phyloP scores from a whole-genome alignment of 2,888 invertebrate species.

The Magallana nippona region DNA sequence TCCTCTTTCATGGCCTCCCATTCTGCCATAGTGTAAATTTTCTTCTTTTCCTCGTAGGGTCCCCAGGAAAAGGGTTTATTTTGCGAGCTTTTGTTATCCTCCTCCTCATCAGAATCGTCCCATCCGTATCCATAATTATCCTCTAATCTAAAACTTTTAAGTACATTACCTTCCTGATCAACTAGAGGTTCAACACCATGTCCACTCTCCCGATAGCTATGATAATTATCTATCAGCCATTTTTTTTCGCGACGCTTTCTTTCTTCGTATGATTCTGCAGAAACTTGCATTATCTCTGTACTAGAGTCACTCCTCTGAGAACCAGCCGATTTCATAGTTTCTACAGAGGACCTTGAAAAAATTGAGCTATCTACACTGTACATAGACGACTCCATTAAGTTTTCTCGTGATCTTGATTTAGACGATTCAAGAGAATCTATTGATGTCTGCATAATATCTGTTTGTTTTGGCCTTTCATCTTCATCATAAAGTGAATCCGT shows the following conservation, averaged over 20 bases:
- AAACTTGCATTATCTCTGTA: constrained; percentile 76
- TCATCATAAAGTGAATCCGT: constrained; percentile 67
- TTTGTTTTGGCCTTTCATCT: constrained; percentile 58
- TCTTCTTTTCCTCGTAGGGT: constrained; percentile 74
- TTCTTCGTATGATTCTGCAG: constrained; percentile 75
- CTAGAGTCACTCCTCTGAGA: constrained; percentile 68
- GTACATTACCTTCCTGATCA: constrained; percentile 69
- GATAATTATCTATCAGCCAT: constrained; percentile 52
- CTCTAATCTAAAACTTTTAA: constrained; percentile 51
- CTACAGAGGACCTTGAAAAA: constrained; percentile 70
- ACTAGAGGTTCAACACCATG: constrained; percentile 59
- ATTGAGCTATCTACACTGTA: constrained; percentile 74
- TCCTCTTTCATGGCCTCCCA: constrained; percentile 75
- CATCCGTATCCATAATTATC: constrained; percentile 58
- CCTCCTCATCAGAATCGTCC: constrained; percentile 52
- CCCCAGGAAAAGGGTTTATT: constrained; percentile 61
- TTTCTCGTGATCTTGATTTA: constrained; percentile 54
- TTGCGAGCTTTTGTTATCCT: constrained; percentile 50
- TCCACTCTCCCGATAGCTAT: constrained; percentile 48
- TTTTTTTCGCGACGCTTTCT: constrained; percentile 45
- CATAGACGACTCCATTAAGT: constrained; percentile 65
- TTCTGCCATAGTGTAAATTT: constrained; percentile 76
- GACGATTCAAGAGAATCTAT: constrained; percentile 68
- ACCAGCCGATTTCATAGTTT: constrained; percentile 70
- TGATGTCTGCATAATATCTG: constrained; percentile 63